phyloP scores from a whole-genome alignment of 2,888 invertebrate genomes.

The Lycophotia porphyrea region DNA sequence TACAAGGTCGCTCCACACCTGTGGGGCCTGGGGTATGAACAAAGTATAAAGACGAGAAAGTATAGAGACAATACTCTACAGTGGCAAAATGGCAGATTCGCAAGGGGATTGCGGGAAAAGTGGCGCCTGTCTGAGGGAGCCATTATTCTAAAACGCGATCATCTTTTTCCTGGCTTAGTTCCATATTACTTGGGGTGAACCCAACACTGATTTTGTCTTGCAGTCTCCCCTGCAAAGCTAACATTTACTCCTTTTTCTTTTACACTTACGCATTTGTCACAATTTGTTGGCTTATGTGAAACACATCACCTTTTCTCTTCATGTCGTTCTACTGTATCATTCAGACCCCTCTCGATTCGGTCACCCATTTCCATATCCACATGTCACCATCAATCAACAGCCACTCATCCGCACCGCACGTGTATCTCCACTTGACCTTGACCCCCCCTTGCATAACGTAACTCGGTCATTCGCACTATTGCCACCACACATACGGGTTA shows the following conservation, averaged over 20 bases:
- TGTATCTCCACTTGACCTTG: constrained; percentile 57
- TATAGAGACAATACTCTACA: not conserved
- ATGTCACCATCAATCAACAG: constrained; percentile 4
- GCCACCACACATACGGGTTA: constrained; percentile 19
- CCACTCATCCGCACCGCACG: constrained; percentile 24
- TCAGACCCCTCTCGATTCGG: not conserved
- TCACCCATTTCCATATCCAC: not conserved
- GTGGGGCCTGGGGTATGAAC: not conserved
- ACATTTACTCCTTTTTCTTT: not conserved
- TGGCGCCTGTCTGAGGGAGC: not conserved
- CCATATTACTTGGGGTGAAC: not conserved
- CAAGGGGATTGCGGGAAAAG: not conserved
- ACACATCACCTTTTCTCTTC: not conserved
- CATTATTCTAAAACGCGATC: not conserved
- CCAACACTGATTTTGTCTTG: not conserved
- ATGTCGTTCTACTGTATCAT: not conserved
- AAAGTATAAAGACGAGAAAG: constrained; percentile 3
- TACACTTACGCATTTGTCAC: not conserved
- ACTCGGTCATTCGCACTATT: constrained; percentile 53
- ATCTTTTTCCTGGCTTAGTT: not conserved
- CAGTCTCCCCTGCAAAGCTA: not conserved
- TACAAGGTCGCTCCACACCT: constrained; percentile 56
- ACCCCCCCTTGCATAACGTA: constrained; percentile 46
- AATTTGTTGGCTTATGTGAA: not conserved
- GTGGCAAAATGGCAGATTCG: not conserved